Evolutionary conservation across 2,797 vertebrate genomes (phyloP), one percentile per base, ranked within the genome.

Genomic region (Hippoglossus hippoglossus): DNA sequence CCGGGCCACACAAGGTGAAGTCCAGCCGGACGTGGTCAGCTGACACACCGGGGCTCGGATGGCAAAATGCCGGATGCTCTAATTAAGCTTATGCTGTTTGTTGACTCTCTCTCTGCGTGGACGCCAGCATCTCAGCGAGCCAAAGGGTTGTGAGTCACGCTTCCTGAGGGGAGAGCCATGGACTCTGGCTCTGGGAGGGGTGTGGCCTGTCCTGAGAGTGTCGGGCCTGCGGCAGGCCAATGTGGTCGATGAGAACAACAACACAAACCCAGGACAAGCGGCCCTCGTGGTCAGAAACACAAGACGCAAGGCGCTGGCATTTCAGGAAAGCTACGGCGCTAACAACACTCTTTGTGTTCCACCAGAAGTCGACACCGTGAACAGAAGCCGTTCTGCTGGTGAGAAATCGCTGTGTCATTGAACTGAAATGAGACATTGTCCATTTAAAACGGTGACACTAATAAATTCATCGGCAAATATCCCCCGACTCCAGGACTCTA

Each of bases 1-100:
- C 69, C 34, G 18, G 83, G 75, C 82, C 80, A 73, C 81, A 73
- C 71, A 57, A 60, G 80, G 81, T 61, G 39, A 73, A 56, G 83
- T 82, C 80, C 75, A 71, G 80, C 65, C 52, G 54, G 76, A 82
- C 79, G 21, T 22, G 47, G 67, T 90, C 84, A 77, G 75, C 73
- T 78, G 78, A 90, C 78, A 84, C 81, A 79, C 79, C 69, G 25
- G 82, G 91, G 80, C 65, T 87, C 83, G 64, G 71, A 86, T 81
- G 83, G 87, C 71, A 47, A 84, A 84, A 83, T 75, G 87, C 80
- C 71, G 77, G 73, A 81, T 87, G 71, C 83, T 85, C 85, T 87
- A 89, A 93, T 93, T 85, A 93, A 92, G 87, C 93, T 88, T 93
- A 90, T 92, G 89, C 85, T 92, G 84, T 92, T 90, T 91, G 88